Percentiles rank a stretch among this genome's conserved stretches.
Evolutionary conservation across 2,888 invertebrate species (phyloP).

Genomic region (Apocheima hispidaria): DNA sequence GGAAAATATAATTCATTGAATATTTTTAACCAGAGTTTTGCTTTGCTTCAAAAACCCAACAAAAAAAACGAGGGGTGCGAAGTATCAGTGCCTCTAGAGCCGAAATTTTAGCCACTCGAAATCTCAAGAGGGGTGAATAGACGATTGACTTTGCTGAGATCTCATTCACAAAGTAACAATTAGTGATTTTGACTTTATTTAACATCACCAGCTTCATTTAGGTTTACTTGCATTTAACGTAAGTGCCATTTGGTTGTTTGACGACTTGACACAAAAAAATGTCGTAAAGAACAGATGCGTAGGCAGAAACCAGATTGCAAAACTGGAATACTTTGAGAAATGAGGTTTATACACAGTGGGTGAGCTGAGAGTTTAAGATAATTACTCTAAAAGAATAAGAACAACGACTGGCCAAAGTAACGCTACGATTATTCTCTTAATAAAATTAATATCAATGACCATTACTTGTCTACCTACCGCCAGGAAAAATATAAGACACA

Average conservation of each 20-base stretch:
- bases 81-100: constrained; percentile 40
- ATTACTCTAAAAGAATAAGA: not conserved
- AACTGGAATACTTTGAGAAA: constrained; percentile 3
- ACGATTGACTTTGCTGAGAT: constrained; percentile 50
- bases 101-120: constrained; percentile 54
- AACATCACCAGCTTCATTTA: not conserved
- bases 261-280: constrained; percentile 4
- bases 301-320: constrained; percentile 5
- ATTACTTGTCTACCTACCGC: too few species aligned
- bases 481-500: too few species aligned
- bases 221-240: not conserved
- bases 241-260: not conserved
- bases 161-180: constrained; percentile 42
- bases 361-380: not conserved
- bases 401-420: too few species aligned
- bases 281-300: constrained; percentile 7
- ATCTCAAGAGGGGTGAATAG: constrained; percentile 42
- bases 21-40: not conserved
- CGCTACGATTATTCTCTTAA: too few species aligned
- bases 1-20: not conserved
- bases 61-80: constrained; percentile 27
- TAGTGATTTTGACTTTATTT: constrained; percentile 20
- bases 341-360: constrained; percentile 10
- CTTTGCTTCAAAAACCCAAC: not conserved
- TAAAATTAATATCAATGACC: too few species aligned